These are phyloP conservation scores for Haliclona indistincta DNA, from an alignment of 37 sponge, comb jelly and placozoan genomes.

Conservation along the genomic window DNA sequence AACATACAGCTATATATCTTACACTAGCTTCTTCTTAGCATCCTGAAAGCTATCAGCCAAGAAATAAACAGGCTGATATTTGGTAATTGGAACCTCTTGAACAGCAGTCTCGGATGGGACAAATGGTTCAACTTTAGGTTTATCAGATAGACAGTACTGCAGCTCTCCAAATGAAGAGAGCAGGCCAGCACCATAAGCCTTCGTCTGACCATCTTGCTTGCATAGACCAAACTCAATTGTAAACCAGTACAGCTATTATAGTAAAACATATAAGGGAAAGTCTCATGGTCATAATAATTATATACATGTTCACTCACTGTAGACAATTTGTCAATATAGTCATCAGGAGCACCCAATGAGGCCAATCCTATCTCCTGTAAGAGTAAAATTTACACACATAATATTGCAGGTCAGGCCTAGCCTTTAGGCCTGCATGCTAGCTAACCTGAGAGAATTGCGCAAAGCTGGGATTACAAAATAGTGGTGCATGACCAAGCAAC, in stretches of 20 bases:
- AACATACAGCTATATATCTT: slow-evolving; percentile 15
- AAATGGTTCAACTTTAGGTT: slow-evolving; percentile 77
- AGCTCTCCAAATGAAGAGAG: slow-evolving; percentile 97
- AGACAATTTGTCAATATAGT: slow-evolving; percentile 87
- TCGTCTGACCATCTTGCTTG: slow-evolving; percentile 71
- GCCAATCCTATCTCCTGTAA: slow-evolving; percentile 94
- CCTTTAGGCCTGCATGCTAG: neutral
- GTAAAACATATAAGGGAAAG: no score
- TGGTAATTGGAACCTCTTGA: slow-evolving; percentile 86
- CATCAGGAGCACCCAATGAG: slow-evolving; percentile 94
- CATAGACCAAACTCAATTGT: slow-evolving; percentile 96
- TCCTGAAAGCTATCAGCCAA: slow-evolving; percentile 85
- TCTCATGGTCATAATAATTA: no score
- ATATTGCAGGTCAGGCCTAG: no score
- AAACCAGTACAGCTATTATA: slow-evolving; percentile 86
- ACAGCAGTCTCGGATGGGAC: slow-evolving; percentile 71
- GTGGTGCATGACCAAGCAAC: slow-evolving; percentile 94
- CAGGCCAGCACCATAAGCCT: slow-evolving; percentile 95
- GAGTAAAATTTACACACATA: no score
- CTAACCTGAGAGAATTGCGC: slow-evolving; percentile 92
- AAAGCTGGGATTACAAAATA: slow-evolving; percentile 92
- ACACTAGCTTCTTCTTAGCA: slow-evolving; percentile 92
- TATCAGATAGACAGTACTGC: slow-evolving; percentile 86
- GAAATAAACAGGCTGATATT: slow-evolving; percentile 94
- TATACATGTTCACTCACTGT: slow-evolving; percentile 88